Base-by-base conservation (phyloP, 2,888 invertebrate species). In the Lithophane leautieri region DNA sequence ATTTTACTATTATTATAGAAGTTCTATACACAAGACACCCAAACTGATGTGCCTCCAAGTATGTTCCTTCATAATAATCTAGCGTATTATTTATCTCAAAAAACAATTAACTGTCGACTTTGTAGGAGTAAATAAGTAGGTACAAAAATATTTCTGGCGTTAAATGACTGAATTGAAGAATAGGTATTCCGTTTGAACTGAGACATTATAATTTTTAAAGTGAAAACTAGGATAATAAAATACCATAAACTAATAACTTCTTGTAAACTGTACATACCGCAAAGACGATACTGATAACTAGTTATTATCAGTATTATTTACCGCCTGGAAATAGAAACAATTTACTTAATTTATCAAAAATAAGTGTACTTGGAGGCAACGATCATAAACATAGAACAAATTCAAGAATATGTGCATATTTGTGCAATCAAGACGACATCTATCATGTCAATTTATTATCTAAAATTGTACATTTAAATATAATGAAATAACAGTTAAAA, bases 1-100 rank as follows among this genome's bases (percentile, higher is more conserved):
- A 77, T 66, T 78, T 81, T 50, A 54, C 78, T 83, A 78, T 80
- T 76, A 81, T 79, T 77, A 79, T 69, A 80, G 78, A 84, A 83
- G 76, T 76, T 85, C 79, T 87, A 86, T 85, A 79, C 84, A 88
- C 81, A 82, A 84, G 82, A 89, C 86, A 86, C 76, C 80, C 83
- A 89, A 89, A 82, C 78, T 84, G 83, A 87, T 76, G 73, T 79
- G 80, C 85, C 85, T 81, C 84, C 85, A 79, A 86, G 79, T 76
- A 76, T 52, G 2, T 67, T 54, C n/a, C n/a, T n/a, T n/a, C 22
- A 54, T 34, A 56, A 25, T 70, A 73, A 52, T 63, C 62, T 70
- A 75, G 56, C 19, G 52, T 50, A 66, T 42, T 19, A 54, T n/a
- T 71, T 0, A 40, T 54, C 1, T 16, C 16, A 34, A 78, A 78